These are phyloP conservation scores for Apus apus DNA, from an alignment of 2,113 vertebrate genomes.

Conservation along the genomic window DNA sequence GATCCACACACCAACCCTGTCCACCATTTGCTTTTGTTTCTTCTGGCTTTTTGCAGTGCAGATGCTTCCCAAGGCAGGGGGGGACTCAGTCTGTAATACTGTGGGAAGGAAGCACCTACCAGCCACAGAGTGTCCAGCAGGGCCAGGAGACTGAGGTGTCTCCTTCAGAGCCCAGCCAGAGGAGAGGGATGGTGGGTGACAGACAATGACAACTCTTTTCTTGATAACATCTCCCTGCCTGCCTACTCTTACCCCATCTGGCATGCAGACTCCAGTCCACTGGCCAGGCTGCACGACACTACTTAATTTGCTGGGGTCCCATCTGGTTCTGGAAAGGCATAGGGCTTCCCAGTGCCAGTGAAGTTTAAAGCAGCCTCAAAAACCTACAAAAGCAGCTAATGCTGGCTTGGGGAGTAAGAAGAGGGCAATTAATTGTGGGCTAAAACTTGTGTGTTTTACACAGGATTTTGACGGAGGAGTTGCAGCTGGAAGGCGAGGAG, in stretches of 20 bases:
- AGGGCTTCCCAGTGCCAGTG: neutral
- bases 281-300: rapidly evolving
- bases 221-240: neutral
- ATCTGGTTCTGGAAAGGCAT: neutral
- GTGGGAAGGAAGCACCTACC: rapidly evolving
- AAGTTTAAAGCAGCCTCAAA: neutral
- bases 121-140: rapidly evolving
- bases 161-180: neutral
- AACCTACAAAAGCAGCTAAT: neutral
- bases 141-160: rapidly evolving
- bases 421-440: neutral
- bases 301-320: rapidly evolving
- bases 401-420: neutral
- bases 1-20: neutral
- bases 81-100: rapidly evolving
- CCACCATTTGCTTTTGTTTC: neutral
- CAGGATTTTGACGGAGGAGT: neutral
- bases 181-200: neutral
- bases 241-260: neutral
- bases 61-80: neutral
- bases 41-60: neutral
- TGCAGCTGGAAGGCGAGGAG: neutral
- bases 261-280: neutral
- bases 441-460: neutral
- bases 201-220: neutral